Base-by-base conservation (phyloP, 2,888 invertebrate species). In the Temnothorax unifasciatus region DNA sequence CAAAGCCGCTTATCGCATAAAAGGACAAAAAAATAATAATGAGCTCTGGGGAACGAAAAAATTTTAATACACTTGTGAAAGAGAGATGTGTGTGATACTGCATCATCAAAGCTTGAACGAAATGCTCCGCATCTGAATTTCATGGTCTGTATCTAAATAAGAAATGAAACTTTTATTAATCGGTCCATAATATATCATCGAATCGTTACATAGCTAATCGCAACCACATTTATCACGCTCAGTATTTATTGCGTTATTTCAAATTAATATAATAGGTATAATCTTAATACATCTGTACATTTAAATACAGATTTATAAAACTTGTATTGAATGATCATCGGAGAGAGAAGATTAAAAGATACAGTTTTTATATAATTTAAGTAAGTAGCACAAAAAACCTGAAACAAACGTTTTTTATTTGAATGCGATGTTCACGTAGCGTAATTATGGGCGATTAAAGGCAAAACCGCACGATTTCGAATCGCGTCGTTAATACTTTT, bases 1-100 rank as follows among this genome's bases (percentile, higher is more conserved):
- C 15, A 29, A 77, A 79, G 44, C 73, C 18, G 29, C 34, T 79
- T 71, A 79, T 44, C n/a, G 11, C 13, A 15, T 29, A 73, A 71
- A 57, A 3, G 21, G 29, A 9, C 29, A 11, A 11, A n/a, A 71
- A 69, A 34, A 47, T 71, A 54, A 68, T 8, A 8, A 18, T 18
- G 6, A 11, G 29, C 6, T 41, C 44, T 29, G 5, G 25, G 1
- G 25, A 38, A 52, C 9, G 3, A 21, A n/a, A 21, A 44, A 44
- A 44, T n/a, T 63, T 25, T 73, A 11, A 57, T 18, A 18, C 25
- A 13, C 18, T 18, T n/a, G 13, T 18, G 25, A 38, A 25, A 25
- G 3, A 18, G 11, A 29, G 15, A 29, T 29, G 29, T 29, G 29
- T 54, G 21, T 54, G 15, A 47, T 29, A 9, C 13, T 29, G 11